phyloP scores from a whole-genome alignment of 2,888 invertebrate genomes.

The Pyralis farinalis region DNA sequence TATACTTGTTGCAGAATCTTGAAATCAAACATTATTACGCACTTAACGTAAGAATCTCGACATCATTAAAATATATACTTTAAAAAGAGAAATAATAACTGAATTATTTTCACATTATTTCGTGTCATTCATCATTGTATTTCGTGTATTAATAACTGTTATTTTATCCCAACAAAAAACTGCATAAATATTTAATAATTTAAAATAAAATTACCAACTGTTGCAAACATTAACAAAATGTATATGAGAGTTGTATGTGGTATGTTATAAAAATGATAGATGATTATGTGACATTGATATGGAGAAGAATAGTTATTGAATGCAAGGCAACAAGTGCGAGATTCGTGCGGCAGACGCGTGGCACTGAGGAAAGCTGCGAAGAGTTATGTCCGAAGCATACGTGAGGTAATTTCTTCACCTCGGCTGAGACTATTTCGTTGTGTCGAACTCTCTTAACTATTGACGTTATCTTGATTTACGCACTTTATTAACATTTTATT shows the following conservation, averaged over 20 bases:
- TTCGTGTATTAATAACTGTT: too few species aligned
- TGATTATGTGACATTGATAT: constrained; percentile 2
- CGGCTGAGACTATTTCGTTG: constrained; percentile 58
- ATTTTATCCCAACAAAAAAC: too few species aligned
- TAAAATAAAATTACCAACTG: not conserved
- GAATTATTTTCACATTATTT: too few species aligned
- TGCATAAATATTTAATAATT: not conserved
- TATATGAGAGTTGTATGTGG: not conserved
- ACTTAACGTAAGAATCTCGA: too few species aligned
- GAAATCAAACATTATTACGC: too few species aligned
- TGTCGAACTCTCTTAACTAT: constrained; percentile 63
- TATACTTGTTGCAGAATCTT: too few species aligned
- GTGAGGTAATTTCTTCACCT: constrained; percentile 61
- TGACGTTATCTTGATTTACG: constrained; percentile 77
- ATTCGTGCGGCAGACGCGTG: constrained; percentile 20
- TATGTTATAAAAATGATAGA: constrained; percentile 5
- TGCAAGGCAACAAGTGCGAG: constrained; percentile 20
- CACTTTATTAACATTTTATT: constrained; percentile 75
- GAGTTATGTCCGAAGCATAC: constrained; percentile 52
- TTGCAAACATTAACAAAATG: constrained; percentile 1
- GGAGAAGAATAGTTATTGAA: not conserved
- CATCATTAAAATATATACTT: too few species aligned
- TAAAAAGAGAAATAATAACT: too few species aligned
- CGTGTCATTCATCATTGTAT: too few species aligned
- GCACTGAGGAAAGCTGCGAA: constrained; percentile 30